These are phyloP conservation scores for Geophilus truncorum DNA, from an alignment of 2,888 invertebrate genomes.

Conservation along the genomic window DNA sequence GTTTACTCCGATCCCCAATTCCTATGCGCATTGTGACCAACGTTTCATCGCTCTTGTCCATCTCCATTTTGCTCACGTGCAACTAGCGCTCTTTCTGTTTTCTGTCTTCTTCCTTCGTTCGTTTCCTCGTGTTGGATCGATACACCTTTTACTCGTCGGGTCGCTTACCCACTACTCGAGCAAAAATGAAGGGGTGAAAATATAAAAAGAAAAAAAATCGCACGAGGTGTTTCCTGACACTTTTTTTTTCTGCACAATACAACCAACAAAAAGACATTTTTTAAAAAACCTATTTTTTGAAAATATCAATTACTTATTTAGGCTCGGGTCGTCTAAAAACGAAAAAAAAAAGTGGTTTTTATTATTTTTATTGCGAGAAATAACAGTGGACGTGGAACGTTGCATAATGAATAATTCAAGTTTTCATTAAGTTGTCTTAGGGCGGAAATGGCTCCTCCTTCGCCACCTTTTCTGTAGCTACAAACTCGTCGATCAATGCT, in stretches of 20 bases:
- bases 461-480: background rate
- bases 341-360: too few relatives aligned
- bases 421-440: slow-evolving; percentile 25
- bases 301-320: too few relatives aligned
- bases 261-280: background rate
- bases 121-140: slow-evolving; percentile 2
- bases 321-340: too few relatives aligned
- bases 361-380: background rate
- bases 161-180: slow-evolving; percentile 16
- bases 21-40: background rate
- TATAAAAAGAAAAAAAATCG: background rate
- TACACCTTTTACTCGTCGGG: slow-evolving; percentile 25
- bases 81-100: slow-evolving; percentile 8
- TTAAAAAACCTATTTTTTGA: background rate
- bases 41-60: background rate
- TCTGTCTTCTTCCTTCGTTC: slow-evolving; percentile 22
- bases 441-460: background rate
- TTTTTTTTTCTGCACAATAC: background rate
- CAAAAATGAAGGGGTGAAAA: slow-evolving; percentile 6
- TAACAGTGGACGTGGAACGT: background rate
- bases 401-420: background rate
- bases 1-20: background rate
- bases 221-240: background rate
- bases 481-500: background rate
- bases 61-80: slow-evolving; percentile 25